A percentile compares a stretch with the other conserved stretches of the same genome.
These are phyloP conservation scores for Eremobia ochroleuca DNA, from an alignment of 2,888 invertebrate genomes.

Conservation along the genomic window DNA sequence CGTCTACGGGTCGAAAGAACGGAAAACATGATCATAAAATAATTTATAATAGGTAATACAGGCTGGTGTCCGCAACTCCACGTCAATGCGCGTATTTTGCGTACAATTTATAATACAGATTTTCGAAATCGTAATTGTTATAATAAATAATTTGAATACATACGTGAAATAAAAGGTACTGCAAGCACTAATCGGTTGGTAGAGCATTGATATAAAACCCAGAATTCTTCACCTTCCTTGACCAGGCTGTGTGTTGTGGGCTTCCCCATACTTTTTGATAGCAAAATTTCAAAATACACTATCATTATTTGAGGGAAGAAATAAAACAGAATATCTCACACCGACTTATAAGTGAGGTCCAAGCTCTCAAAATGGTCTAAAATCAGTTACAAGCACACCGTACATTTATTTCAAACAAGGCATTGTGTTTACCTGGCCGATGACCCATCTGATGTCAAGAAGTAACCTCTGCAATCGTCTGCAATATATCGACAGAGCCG, in stretches of 20 bases:
- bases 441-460: slow-evolving; percentile 22
- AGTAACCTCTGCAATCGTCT: slow-evolving; percentile 20
- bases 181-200: neutral
- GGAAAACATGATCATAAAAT: slow-evolving; percentile 15
- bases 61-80: no score
- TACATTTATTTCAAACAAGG: slow-evolving; percentile 27
- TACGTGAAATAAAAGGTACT: neutral
- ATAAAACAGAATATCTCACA: neutral
- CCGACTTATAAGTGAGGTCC: neutral
- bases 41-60: neutral
- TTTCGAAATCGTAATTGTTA: no score
- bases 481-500: slow-evolving; percentile 21
- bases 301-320: neutral
- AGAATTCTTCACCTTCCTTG: neutral
- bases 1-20: neutral
- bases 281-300: neutral
- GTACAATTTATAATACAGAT: neutral
- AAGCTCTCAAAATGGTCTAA: neutral
- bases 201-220: neutral
- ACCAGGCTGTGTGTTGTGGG: neutral
- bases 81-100: no score
- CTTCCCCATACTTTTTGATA: neutral
- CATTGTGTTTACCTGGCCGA: slow-evolving; percentile 18
- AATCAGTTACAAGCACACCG: neutral
- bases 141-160: no score